Evolutionary conservation across 2,888 invertebrate species (phyloP).

Genomic region (Agriopis aurantiaria): DNA sequence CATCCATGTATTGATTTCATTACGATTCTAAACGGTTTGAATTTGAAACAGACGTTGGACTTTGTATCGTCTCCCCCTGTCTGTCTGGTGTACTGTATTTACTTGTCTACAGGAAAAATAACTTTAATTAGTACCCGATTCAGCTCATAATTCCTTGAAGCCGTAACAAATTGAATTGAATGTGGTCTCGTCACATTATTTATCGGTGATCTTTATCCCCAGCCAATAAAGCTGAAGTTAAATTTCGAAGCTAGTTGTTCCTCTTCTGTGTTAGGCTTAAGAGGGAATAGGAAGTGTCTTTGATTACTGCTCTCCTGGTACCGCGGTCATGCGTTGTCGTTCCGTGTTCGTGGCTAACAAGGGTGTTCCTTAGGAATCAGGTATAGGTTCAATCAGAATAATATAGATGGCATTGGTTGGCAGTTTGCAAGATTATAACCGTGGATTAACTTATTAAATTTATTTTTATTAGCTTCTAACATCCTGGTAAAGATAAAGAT

Average conservation of each 20-base stretch:
- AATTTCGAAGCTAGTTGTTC: background rate
- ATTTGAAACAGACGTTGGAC: conserved; percentile 24
- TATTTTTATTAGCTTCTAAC: too few relatives aligned
- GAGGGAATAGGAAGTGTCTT: background rate
- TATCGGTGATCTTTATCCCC: conserved; percentile 12
- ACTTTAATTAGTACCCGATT: background rate
- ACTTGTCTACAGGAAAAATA: conserved; percentile 1
- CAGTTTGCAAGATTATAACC: too few relatives aligned
- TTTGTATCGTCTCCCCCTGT: conserved; percentile 33
- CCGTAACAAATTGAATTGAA: background rate
- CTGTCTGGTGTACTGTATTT: conserved; percentile 14
- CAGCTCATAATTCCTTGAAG: background rate
- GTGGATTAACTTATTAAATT: too few relatives aligned
- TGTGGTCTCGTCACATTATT: conserved; percentile 5
- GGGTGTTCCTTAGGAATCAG: conserved; percentile 2
- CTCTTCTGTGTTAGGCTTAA: background rate
- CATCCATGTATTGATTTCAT: background rate
- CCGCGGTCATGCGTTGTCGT: conserved; percentile 63
- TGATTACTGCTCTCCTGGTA: conserved; percentile 11
- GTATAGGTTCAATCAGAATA: background rate
- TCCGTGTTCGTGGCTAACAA: conserved; percentile 54
- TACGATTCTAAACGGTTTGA: conserved; percentile 9
- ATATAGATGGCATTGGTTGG: conserved; percentile 17
- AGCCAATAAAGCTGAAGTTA: conserved; percentile 4
- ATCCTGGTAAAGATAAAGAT: too few relatives aligned